phyloP scores from a whole-genome alignment of 2,888 invertebrate genomes.

The Eupeodes luniger region DNA sequence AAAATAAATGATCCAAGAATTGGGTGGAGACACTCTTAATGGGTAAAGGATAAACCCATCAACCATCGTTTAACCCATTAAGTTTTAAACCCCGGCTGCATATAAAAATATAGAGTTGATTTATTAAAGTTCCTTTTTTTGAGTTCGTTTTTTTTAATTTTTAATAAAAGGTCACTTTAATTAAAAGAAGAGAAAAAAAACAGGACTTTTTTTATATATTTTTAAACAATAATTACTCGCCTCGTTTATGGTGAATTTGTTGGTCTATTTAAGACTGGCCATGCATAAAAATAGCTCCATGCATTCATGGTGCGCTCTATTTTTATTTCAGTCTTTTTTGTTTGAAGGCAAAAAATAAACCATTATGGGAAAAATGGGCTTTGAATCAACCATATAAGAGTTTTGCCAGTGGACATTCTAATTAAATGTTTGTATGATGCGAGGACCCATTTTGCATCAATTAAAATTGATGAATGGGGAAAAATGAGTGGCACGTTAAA shows the following conservation, averaged over 20 bases:
- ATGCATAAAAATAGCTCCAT: slow-evolving; percentile 62
- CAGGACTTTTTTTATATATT: slow-evolving; percentile 19
- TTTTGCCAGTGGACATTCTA: slow-evolving; percentile 74
- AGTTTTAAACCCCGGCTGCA: neutral
- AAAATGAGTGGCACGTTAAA: slow-evolving; percentile 50
- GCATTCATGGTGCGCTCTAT: slow-evolving; percentile 37
- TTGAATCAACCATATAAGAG: slow-evolving; percentile 64
- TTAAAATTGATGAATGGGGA: slow-evolving; percentile 73
- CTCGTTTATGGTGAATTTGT: slow-evolving; percentile 61
- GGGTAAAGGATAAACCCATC: slow-evolving; percentile 25
- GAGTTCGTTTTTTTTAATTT: neutral
- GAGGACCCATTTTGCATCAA: slow-evolving; percentile 70
- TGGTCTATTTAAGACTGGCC: slow-evolving; percentile 67
- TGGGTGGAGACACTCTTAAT: slow-evolving; percentile 9
- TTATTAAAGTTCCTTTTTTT: neutral
- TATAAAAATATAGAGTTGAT: slow-evolving; percentile 1
- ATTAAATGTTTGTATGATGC: slow-evolving; percentile 75
- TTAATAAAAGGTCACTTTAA: slow-evolving; percentile 51
- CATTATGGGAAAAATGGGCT: slow-evolving; percentile 33
- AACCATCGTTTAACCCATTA: slow-evolving; percentile 20
- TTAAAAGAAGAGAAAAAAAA: slow-evolving; percentile 43
- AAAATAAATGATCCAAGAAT: slow-evolving; percentile 37
- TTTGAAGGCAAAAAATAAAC: slow-evolving; percentile 22
- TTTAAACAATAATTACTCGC: slow-evolving; percentile 67
- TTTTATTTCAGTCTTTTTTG: slow-evolving; percentile 5